Percentiles rank a stretch among this genome's conserved stretches.
These are phyloP conservation scores for Melanotus villosus DNA, from an alignment of 2,888 invertebrate genomes.

Conservation along the genomic window DNA sequence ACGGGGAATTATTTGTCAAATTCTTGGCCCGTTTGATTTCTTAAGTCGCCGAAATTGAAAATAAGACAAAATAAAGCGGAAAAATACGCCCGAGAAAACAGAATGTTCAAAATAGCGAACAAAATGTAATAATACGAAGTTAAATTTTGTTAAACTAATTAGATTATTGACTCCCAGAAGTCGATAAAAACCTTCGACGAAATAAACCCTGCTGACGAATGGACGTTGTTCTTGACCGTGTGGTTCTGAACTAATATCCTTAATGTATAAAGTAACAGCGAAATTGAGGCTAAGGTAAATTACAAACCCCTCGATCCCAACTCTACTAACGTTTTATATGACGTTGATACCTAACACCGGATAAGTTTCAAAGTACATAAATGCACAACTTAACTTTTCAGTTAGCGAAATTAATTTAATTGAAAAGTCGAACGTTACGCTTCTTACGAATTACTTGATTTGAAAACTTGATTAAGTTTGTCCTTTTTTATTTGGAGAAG, in stretches of 20 bases:
- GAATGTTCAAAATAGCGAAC: neutral
- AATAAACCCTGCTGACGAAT: conserved; percentile 19
- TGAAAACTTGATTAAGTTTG: too few species aligned
- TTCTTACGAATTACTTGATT: too few species aligned
- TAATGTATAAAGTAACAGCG: conserved; percentile 13
- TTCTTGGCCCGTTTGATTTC: conserved; percentile 2
- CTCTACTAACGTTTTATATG: conserved; percentile 2
- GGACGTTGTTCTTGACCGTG: conserved; percentile 12
- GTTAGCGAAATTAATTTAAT: neutral
- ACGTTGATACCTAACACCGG: neutral
- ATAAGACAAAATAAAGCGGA: conserved; percentile 1
- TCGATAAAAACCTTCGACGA: conserved; percentile 14
- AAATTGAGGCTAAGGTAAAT: conserved; percentile 8
- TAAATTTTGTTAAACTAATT: conserved; percentile 21
- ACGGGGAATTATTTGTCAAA: conserved; percentile 20
- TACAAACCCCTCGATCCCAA: neutral
- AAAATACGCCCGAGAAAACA: neutral
- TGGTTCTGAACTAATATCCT: conserved; percentile 20
- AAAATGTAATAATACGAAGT: neutral
- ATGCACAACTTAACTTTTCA: neutral
- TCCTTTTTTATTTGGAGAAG: too few species aligned
- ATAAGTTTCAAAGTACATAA: neutral
- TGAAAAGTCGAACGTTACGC: neutral
- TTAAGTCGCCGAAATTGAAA: conserved; percentile 9
- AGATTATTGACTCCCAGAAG: conserved; percentile 21